Conservation (phyloP, 1,140 invertebrate genomes). For the Orchestia grillus region DNA sequence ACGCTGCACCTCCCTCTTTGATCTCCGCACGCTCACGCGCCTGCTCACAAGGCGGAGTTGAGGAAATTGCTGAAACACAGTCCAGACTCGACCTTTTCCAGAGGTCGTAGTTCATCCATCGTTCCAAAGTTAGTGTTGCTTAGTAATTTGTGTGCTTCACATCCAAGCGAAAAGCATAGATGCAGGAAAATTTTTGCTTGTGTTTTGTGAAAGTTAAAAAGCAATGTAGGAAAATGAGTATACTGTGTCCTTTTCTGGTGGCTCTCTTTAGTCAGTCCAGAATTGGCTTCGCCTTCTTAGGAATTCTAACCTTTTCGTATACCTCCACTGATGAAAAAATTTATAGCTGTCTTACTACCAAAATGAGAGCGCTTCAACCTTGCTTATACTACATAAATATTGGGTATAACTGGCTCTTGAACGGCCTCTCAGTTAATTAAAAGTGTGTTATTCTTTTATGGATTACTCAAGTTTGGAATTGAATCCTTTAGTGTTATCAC, state of each 20-base stretch:
- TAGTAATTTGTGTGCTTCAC: neutral
- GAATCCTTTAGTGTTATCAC: neutral
- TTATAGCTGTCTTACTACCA: neutral
- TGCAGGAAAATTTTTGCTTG: neutral
- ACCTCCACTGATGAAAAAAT: neutral
- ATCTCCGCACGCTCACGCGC: neutral
- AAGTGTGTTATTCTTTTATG: no score
- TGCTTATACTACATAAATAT: no score
- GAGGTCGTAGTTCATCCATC: neutral
- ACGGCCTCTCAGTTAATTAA: no score
- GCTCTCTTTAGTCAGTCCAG: neutral
- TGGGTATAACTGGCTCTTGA: no score
- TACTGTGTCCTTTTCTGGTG: no score
- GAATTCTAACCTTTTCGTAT: neutral
- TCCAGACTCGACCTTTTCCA: neutral
- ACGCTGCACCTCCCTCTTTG: neutral
- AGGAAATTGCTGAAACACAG: neutral
- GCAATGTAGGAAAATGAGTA: neutral
- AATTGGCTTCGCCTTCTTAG: neutral
- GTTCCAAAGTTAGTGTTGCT: neutral
- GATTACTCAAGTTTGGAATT: neutral
- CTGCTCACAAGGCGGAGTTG: neutral
- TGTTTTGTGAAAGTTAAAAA: neutral
- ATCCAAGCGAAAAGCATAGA: neutral
- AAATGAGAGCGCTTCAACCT: neutral